Base-by-base conservation (phyloP, 23 tunicate species). In the Botrylloides violaceus region DNA sequence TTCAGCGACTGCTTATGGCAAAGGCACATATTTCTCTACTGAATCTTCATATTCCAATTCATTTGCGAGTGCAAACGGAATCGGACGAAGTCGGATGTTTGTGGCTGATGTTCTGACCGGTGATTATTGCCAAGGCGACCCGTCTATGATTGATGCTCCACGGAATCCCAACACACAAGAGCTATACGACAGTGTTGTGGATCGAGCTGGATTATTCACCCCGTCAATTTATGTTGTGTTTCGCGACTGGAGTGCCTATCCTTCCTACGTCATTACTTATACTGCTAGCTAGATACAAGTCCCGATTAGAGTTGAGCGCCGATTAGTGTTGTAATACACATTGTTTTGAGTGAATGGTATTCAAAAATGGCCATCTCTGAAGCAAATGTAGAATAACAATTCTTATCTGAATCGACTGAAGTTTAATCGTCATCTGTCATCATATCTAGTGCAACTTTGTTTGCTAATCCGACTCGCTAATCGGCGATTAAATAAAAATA, bases 1-100 rank as follows among this genome's bases (percentile, higher is more conserved):
- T 73, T 73, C 76, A 77, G 81, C 75, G 0, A 66, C 81, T 20
- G 39, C 39, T 37, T 66, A 39, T 49, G 81, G 81, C 4, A 48
- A 43, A 20, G 81, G 81, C 0, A 71, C 65, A 15, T 77, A 77
- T 35, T 77, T 77, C 55, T 71, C 81, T 9, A 43, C 76, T 18
- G 1, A n/a, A 28, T 66, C 81, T 30, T 22, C 27, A 25, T 77
- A 77, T 49, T 77, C 81, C 15, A 34, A 77, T 29, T n/a, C 55
- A 5, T 77, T 65, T 27, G 31, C 81, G 18, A n/a, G 25, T 15
- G 36, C 71, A 20, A 53, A 28, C 6, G 55, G 1, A 3, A 6
- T 21, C 30, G 72, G 72, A n/a, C 7, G 36, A 25, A 49, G 37
- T 0, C 27, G 31, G 1, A 73, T 65, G 71, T 65, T 65, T 65